Evolutionary conservation across 2,888 invertebrate species (phyloP), one percentile per base, ranked within the genome.

Genomic region (Thereva nobilitata): DNA sequence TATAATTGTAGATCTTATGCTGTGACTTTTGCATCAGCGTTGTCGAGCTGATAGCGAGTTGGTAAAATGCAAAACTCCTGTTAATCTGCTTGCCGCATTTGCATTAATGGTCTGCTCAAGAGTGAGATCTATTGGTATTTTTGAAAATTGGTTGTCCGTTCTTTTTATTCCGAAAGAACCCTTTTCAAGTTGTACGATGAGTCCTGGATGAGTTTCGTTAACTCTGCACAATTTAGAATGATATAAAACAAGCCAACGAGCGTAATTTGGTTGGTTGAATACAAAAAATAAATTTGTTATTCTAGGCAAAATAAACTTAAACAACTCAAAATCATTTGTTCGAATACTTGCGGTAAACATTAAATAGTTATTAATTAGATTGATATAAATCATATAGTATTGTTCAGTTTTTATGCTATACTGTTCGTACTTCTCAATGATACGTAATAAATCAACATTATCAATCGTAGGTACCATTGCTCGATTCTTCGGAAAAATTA

Each of bases 161-260:
- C 77, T 68, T 73, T 72, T 72, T 52, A 78, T 72, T 8, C 76
- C 74, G 68, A 78, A 75, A 44, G 37, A 73, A 5, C 77, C 75
- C 38, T 70, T 68, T 70, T 72, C 54, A 10, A 77, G 70, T 54
- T 72, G 68, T 45, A 71, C 64, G 9, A 59, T 75, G 74, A 56
- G 37, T 8, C 49, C 66, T 12, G 56, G 56, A 42, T 56, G 56
- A 56, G 56, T 34, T 56, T 5, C 23, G 23, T 9, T 6, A 37
- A 56, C 56, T 12, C 42, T 42, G 5, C 40, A 9, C 34, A 57
- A 45, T 6, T 57, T 57, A 5, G 40, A 44, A 3, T 35, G 35
- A 9, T 57, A 57, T 57, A 34, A 9, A 8, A 45, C 57, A 3
- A 35, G 12, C 9, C 41, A 57, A 3, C 57, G 44, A 12, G 57